A percentile compares a stretch with the other conserved stretches of the same genome.
phyloP scores from a whole-genome alignment of 2,888 invertebrate species.

The Beris chalybata region DNA sequence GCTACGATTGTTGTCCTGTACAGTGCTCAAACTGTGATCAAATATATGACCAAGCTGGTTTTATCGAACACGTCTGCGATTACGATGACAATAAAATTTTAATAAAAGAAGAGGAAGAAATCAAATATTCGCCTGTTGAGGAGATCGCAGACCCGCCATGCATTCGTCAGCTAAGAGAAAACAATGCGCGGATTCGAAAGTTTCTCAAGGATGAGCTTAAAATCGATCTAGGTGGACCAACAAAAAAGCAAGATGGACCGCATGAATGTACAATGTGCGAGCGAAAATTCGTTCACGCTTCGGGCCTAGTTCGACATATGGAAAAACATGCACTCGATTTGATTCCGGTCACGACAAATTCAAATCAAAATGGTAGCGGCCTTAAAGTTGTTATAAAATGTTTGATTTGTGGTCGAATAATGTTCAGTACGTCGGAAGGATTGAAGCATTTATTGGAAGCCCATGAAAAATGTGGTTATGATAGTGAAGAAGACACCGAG shows the following conservation, averaged over 20 bases:
- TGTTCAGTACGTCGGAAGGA: constrained; percentile 46
- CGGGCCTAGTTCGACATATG: constrained; percentile 54
- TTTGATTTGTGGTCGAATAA: constrained; percentile 50
- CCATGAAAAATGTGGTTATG: constrained; percentile 41
- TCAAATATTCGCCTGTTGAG: constrained; percentile 5
- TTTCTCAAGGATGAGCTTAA: constrained; percentile 53
- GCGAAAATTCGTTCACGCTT: constrained; percentile 55
- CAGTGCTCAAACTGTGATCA: constrained; percentile 50
- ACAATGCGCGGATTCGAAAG: constrained; percentile 52
- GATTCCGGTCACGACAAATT: constrained; percentile 44
- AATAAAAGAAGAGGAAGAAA: constrained; percentile 35
- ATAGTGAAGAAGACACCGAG: constrained; percentile 40
- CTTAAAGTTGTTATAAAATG: constrained; percentile 50
- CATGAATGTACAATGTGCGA: constrained; percentile 54
- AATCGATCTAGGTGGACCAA: constrained; percentile 39
- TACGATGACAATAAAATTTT: constrained; percentile 45
- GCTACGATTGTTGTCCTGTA: constrained; percentile 35
- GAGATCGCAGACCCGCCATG: constrained; percentile 43
- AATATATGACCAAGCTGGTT: constrained; percentile 45
- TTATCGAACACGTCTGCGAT: constrained; percentile 48
- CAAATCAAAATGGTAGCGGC: constrained; percentile 40
- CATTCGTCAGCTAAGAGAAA: constrained; percentile 50
- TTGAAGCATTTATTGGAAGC: constrained; percentile 46
- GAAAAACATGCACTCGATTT: constrained; percentile 54
- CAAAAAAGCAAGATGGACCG: constrained; percentile 47